Percentiles rank a stretch among this genome's conserved stretches.
These are phyloP conservation scores for Drosophila meridiana DNA, from an alignment of 2,888 invertebrate genomes.

Conservation along the genomic window DNA sequence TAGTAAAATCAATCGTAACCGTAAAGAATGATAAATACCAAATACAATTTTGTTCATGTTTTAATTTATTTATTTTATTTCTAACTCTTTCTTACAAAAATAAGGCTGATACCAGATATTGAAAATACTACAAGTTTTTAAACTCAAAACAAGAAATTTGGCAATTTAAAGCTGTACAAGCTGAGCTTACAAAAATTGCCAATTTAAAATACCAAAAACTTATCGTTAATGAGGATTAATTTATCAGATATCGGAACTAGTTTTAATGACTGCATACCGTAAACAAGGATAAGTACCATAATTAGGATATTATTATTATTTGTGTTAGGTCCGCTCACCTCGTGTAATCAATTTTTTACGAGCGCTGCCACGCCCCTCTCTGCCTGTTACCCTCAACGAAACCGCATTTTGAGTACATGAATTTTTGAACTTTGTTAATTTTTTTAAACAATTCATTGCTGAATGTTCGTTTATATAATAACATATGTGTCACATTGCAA, in stretches of 20 bases:
- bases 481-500: neutral
- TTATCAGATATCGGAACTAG: neutral
- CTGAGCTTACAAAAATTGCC: neutral
- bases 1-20: too few relatives aligned
- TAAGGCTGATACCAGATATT: neutral
- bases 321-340: too few relatives aligned
- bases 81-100: neutral
- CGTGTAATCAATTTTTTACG: too few relatives aligned
- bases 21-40: too few relatives aligned
- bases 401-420: neutral
- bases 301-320: too few relatives aligned
- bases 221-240: neutral
- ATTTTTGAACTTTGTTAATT: constrained; percentile 34
- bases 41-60: neutral
- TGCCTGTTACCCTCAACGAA: neutral
- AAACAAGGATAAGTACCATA: neutral
- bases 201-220: neutral
- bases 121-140: neutral
- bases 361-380: neutral
- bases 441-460: constrained; percentile 17
- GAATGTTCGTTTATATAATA: constrained; percentile 1
- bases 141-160: too few relatives aligned
- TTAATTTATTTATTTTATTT: neutral
- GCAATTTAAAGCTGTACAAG: neutral
- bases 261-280: neutral